Evolutionary conservation across 2,797 vertebrate species (phyloP).

Genomic region (Clarias fuscus): DNA sequence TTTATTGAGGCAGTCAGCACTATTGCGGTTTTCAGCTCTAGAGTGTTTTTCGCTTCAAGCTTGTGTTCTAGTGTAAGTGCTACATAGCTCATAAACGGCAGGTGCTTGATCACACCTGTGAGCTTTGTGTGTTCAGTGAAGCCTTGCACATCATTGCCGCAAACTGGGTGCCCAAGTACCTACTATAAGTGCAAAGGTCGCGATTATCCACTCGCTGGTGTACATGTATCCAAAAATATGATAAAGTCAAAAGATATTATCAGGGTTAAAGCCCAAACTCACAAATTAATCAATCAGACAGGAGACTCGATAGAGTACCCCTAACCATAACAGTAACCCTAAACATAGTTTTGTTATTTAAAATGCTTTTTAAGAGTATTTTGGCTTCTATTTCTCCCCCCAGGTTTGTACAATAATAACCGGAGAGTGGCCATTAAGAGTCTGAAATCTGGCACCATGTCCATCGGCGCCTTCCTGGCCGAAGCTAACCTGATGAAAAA

Average conservation of each 20-base stretch:
- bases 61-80: not conserved
- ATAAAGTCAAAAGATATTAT: not conserved
- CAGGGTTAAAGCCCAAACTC: not conserved
- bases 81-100: not conserved
- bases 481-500: constrained; percentile 99
- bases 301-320: not conserved
- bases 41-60: not conserved
- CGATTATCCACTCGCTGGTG: not conserved
- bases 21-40: not conserved
- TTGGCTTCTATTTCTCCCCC: not conserved
- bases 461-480: constrained; percentile 88
- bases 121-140: not conserved
- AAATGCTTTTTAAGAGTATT: not conserved
- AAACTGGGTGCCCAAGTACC: not conserved
- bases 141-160: not conserved
- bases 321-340: too few relatives aligned
- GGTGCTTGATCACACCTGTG: not conserved
- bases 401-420: constrained; percentile 90
- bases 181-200: not conserved
- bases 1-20: not conserved
- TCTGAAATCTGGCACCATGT: constrained; percentile 94
- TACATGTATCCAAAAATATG: not conserved
- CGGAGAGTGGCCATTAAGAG: constrained; percentile 93
- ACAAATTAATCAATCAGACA: not conserved
- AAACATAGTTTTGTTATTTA: constrained; percentile 5